These are phyloP conservation scores for Chirona hameri DNA, from an alignment of 2,888 invertebrate species.

Conservation along the genomic window DNA sequence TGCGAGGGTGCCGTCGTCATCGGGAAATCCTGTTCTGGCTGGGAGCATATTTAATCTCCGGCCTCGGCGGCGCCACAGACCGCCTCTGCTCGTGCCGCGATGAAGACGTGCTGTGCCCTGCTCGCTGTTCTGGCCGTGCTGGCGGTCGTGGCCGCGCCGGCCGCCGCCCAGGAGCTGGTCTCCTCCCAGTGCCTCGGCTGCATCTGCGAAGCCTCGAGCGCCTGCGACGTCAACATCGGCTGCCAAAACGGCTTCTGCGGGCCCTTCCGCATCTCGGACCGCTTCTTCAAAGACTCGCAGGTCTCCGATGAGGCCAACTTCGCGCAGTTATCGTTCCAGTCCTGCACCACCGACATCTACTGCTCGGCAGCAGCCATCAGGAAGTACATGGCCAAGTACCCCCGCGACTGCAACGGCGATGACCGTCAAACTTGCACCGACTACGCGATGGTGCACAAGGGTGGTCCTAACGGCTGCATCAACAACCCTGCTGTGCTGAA, in stretches of 20 bases:
- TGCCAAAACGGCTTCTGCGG: conserved; percentile 31
- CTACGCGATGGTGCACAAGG: conserved; percentile 5
- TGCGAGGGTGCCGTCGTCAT: not conserved
- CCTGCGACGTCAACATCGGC: conserved; percentile 30
- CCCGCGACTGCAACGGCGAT: conserved; percentile 9
- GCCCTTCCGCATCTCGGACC: conserved; percentile 31
- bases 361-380: conserved; percentile 25
- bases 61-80: not conserved
- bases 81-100: not conserved
- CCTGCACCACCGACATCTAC: not conserved
- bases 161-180: conserved; percentile 3
- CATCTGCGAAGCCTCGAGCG: conserved; percentile 31
- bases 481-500: not conserved
- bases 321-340: not conserved
- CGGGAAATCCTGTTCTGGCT: not conserved
- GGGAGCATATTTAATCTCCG: not conserved
- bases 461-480: not conserved
- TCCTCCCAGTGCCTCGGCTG: conserved; percentile 30
- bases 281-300: conserved; percentile 37
- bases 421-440: not conserved
- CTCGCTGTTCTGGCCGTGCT: not conserved
- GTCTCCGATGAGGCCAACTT: not conserved
- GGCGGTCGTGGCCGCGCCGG: not conserved
- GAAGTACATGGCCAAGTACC: conserved; percentile 26
- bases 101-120: not conserved